A percentile compares a stretch with the other conserved stretches of the same genome.
phyloP scores from a whole-genome alignment of 53 echinoderm and acorn worm genomes.

The Actinopyga echinites region DNA sequence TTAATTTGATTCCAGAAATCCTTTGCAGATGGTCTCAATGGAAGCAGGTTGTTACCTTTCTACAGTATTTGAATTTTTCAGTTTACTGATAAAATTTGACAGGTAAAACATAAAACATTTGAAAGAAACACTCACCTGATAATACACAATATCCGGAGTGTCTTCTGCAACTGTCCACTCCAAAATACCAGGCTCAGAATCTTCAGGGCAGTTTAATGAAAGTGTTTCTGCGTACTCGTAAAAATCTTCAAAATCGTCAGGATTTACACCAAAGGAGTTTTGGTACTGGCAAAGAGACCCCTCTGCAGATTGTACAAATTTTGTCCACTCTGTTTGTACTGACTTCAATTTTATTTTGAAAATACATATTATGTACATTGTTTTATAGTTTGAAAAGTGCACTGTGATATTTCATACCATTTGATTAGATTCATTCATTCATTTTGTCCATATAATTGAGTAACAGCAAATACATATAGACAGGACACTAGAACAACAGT shows the following conservation, averaged over 20 bases:
- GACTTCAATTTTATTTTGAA: too few species aligned
- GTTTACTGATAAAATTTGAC: not conserved
- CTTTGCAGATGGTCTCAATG: too few species aligned
- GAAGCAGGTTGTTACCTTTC: too few species aligned
- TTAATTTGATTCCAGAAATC: too few species aligned
- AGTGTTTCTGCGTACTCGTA: constrained; percentile 48
- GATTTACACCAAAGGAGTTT: not conserved
- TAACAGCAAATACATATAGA: too few species aligned
- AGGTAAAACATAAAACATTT: not conserved
- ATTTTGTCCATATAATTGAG: too few species aligned
- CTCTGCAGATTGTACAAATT: not conserved
- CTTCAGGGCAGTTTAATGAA: constrained; percentile 30
- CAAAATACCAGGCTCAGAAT: constrained; percentile 33
- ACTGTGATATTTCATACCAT: too few species aligned
- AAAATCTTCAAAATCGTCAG: constrained; percentile 51
- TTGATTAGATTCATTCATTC: too few species aligned
- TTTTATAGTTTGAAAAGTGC: too few species aligned
- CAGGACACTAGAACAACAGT: too few species aligned
- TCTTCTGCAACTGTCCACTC: constrained; percentile 68
- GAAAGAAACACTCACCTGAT: constrained; percentile 62
- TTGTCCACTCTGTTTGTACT: too few species aligned
- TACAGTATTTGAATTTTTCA: not conserved
- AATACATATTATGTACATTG: too few species aligned
- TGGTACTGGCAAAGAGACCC: constrained; percentile 29
- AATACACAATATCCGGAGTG: constrained; percentile 77